Conservation (phyloP, 2,888 invertebrate genomes). For the Liopterus haemorrhoidalis region DNA sequence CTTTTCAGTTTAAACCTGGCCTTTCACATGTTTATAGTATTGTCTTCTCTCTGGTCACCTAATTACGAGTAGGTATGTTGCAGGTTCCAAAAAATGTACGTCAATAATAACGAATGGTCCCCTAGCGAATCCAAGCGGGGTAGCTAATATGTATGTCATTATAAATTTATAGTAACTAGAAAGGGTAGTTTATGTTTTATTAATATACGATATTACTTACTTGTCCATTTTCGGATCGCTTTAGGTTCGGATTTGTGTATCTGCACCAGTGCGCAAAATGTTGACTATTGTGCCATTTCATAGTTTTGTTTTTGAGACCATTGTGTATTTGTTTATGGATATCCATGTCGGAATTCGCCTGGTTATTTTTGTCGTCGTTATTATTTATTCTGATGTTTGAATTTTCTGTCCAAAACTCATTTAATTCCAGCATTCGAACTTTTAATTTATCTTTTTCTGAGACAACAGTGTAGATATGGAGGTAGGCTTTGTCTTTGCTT, state of each 20-base stretch:
- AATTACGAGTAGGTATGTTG: too few relatives aligned
- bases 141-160: too few relatives aligned
- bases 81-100: too few relatives aligned
- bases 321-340: slow-evolving; percentile 61
- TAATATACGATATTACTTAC: too few relatives aligned
- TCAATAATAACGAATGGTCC: too few relatives aligned
- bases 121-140: too few relatives aligned
- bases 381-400: slow-evolving; percentile 67
- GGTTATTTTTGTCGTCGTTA: slow-evolving; percentile 64
- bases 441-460: slow-evolving; percentile 52
- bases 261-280: slow-evolving; percentile 67
- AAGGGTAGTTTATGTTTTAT: too few relatives aligned
- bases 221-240: too few relatives aligned
- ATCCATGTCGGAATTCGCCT: slow-evolving; percentile 60
- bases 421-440: slow-evolving; percentile 55
- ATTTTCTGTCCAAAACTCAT: slow-evolving; percentile 64
- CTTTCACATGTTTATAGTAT: too few relatives aligned
- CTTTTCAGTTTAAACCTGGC: too few relatives aligned
- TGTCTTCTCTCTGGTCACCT: too few relatives aligned
- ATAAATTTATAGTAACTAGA: too few relatives aligned
- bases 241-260: slow-evolving; percentile 47
- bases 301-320: slow-evolving; percentile 55
- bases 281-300: slow-evolving; percentile 62
- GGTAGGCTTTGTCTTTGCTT: slow-evolving; percentile 66
- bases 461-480: slow-evolving; percentile 61